phyloP scores from a whole-genome alignment of 2,113 vertebrate genomes.

The Mugil cephalus region DNA sequence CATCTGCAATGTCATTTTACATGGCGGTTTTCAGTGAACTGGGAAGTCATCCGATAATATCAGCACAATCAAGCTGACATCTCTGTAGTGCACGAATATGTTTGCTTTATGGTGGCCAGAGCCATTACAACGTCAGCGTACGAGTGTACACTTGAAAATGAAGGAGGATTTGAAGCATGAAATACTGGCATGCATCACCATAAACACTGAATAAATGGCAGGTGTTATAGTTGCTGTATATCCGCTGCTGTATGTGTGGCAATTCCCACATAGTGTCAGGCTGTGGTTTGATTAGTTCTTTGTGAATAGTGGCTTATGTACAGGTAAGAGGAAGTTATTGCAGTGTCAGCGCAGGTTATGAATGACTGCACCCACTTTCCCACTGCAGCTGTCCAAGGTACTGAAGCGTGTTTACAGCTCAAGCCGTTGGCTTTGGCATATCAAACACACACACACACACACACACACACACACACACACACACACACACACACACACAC shows the following conservation, averaged over 20 bases:
- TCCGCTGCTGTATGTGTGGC: background rate
- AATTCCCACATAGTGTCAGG: background rate
- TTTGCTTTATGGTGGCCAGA: too few relatives aligned
- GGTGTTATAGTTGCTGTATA: background rate
- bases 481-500: slow-evolving; percentile 3
- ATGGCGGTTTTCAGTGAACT: slow-evolving; percentile 15
- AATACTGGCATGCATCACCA: background rate
- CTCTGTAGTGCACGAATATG: slow-evolving; percentile 1
- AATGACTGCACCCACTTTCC: slow-evolving; percentile 26
- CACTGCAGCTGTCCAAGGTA: slow-evolving; percentile 60
- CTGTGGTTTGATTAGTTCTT: background rate
- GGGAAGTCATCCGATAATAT: slow-evolving; percentile 16
- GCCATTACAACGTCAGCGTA: background rate
- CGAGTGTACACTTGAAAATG: background rate
- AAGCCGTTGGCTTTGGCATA: slow-evolving; percentile 18
- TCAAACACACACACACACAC: slow-evolving; percentile 11
- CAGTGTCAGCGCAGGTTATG: background rate
- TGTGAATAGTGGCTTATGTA: background rate
- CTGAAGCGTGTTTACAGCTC: slow-evolving; percentile 52
- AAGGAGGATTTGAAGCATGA: too few relatives aligned
- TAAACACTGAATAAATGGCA: background rate
- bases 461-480: background rate
- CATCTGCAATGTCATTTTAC: slow-evolving; percentile 39
- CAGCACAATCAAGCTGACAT: background rate
- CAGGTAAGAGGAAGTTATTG: slow-evolving; percentile 1